These are phyloP conservation scores for Acanthisitta chloris DNA, from an alignment of 2,113 vertebrate genomes.

Conservation along the genomic window DNA sequence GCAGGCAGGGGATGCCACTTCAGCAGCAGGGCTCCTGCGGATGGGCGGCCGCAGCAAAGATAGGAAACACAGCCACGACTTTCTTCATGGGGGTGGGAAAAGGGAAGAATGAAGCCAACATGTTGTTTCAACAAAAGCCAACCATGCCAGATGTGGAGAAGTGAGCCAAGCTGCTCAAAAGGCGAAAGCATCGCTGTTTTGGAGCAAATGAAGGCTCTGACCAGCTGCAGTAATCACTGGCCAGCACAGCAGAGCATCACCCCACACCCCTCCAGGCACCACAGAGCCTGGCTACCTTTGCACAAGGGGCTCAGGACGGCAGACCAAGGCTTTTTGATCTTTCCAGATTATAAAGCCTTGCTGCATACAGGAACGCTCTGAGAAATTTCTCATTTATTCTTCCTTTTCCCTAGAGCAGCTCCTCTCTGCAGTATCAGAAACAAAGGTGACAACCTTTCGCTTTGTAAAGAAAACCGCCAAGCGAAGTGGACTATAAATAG, in stretches of 20 bases:
- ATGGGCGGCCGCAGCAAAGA: neutral
- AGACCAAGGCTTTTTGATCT: neutral
- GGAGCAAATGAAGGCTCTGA: neutral
- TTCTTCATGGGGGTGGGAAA: neutral
- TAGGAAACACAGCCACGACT: neutral
- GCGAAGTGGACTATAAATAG: slow-evolving; percentile 47
- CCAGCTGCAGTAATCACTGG: neutral
- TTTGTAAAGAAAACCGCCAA: slow-evolving; percentile 50
- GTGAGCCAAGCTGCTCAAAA: neutral
- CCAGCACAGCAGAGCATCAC: neutral
- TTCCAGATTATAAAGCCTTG: slow-evolving; percentile 36
- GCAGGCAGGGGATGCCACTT: neutral
- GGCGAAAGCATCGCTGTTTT: neutral
- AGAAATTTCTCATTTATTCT: slow-evolving; percentile 49
- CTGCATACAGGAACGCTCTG: neutral
- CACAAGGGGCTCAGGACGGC: neutral
- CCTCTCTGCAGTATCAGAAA: slow-evolving; percentile 59
- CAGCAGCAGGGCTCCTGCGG: neutral
- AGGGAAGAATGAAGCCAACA: neutral
- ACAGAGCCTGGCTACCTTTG: rapidly evolving
- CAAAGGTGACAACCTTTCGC: slow-evolving; percentile 58
- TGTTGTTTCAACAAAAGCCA: neutral
- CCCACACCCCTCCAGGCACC: neutral
- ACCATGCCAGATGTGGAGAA: neutral
- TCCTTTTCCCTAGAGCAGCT: slow-evolving; percentile 42